Evolutionary conservation across 2,797 vertebrate species (phyloP), one percentile per base, ranked within the genome.

Genomic region (Hippoglossus hippoglossus): DNA sequence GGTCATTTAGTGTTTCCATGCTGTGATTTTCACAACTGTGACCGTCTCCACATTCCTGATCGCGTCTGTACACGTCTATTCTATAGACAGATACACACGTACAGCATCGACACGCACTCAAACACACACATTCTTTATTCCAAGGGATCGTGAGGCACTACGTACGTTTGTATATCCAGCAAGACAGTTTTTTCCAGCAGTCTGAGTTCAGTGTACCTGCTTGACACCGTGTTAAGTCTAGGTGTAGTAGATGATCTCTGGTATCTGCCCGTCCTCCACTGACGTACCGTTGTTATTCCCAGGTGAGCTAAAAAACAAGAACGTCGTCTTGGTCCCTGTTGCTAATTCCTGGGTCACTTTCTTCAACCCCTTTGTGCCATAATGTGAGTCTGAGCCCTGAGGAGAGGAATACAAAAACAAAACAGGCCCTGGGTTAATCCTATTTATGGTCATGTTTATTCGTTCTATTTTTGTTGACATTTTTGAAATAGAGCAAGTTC

Each of bases 281-380:
- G 98, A 99, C 0, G 97, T 99, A 85, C 98, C 98, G 0, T 99
- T 99, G 92, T 99, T 99, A 82, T 99, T 99, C 63, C 98, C 98
- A 1, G 98, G 97, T 0, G 98, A 98, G 0, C 98, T 99, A 74
- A 98, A 99, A 91, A 99, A 99, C 5, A 96, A 95, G 80, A 99
- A 99, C 44, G 96, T 98, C 1, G 97, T 98, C 92, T 99, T 99
- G 83, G 96, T 95, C 77, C 98, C 98, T 0, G 96, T 97, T 0
- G 96, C 93, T 0, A 96, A 93, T 79, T 99, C 98, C 0, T 98
- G 96, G 66, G 95, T 97, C 61, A 99, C 96, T 91, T 99, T 99
- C 84, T 98, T 97, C 81, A 99, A 94, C 51, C 98, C 98, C 88
- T 99, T 99, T 46, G 98, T 99, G 86, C 98, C 98, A 0, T 99